Conservation (phyloP, 1,140 invertebrate species). For the Bombus soroeensis region DNA sequence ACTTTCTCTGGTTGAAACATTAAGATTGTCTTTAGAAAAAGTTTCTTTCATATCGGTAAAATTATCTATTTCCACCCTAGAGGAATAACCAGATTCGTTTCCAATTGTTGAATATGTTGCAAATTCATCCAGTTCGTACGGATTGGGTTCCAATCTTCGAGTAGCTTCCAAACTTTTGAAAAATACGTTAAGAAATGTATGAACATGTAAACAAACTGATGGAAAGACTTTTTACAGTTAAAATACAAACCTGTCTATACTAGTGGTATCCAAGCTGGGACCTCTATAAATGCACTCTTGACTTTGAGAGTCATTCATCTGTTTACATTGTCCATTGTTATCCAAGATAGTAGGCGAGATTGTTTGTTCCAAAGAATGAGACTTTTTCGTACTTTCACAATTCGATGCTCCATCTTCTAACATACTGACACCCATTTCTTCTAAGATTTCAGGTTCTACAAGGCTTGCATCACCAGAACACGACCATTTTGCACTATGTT, state of each 20-base stretch:
- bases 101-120: slow-evolving; percentile 48
- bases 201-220: too few relatives aligned
- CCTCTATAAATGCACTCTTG: slow-evolving; percentile 66
- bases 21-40: slow-evolving; percentile 68
- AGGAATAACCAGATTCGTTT: slow-evolving; percentile 76
- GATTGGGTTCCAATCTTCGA: slow-evolving; percentile 68
- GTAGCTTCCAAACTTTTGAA: slow-evolving; percentile 7
- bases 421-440: slow-evolving; percentile 82
- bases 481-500: slow-evolving; percentile 72
- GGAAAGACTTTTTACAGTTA: not conserved
- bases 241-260: slow-evolving; percentile 72
- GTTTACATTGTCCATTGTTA: slow-evolving; percentile 58
- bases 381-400: slow-evolving; percentile 71
- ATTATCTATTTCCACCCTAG: slow-evolving; percentile 70
- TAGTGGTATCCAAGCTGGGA: slow-evolving; percentile 69
- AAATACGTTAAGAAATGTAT: not conserved
- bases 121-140: slow-evolving; percentile 64
- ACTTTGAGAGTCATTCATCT: slow-evolving; percentile 55
- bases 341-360: slow-evolving; percentile 66
- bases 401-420: slow-evolving; percentile 77
- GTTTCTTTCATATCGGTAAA: slow-evolving; percentile 69
- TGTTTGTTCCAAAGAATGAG: slow-evolving; percentile 69
- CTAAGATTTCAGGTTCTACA: slow-evolving; percentile 80
- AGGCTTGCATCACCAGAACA: slow-evolving; percentile 76
- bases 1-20: slow-evolving; percentile 62